These are phyloP conservation scores for Charanyca ferruginea DNA, from an alignment of 2,888 invertebrate species.

Conservation along the genomic window DNA sequence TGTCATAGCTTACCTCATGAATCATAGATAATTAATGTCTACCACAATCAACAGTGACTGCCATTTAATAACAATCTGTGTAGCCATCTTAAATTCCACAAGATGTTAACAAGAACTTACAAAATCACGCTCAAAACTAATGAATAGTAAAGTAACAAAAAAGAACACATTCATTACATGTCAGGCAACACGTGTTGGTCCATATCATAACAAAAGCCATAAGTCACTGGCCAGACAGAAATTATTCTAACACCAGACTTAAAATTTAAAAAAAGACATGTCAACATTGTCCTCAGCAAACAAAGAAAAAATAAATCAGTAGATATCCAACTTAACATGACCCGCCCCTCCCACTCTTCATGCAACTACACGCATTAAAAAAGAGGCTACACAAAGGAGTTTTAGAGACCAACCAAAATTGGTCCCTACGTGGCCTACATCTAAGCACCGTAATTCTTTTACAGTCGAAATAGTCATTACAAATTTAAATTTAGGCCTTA, in stretches of 20 bases:
- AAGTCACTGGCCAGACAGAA: slow-evolving; percentile 70
- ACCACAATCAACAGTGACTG: slow-evolving; percentile 13
- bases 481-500: slow-evolving; percentile 78
- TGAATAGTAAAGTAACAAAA: slow-evolving; percentile 48
- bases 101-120: slow-evolving; percentile 23
- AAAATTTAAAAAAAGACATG: slow-evolving; percentile 78
- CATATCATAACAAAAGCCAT: slow-evolving; percentile 64
- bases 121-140: slow-evolving; percentile 43
- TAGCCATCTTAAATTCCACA: slow-evolving; percentile 28
- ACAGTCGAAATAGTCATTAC: slow-evolving; percentile 66
- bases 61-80: slow-evolving; percentile 26
- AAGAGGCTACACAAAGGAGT: slow-evolving; percentile 80
- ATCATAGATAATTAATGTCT: slow-evolving; percentile 47
- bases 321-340: slow-evolving; percentile 69
- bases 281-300: slow-evolving; percentile 86
- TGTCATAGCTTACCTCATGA: slow-evolving; percentile 38
- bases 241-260: slow-evolving; percentile 65
- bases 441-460: slow-evolving; percentile 76
- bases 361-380: slow-evolving; percentile 66
- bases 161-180: slow-evolving; percentile 54
- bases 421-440: slow-evolving; percentile 77
- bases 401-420: slow-evolving; percentile 70
- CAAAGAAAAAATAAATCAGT: slow-evolving; percentile 90
- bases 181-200: slow-evolving; percentile 62
- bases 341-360: slow-evolving; percentile 70